Conservation (phyloP, 2,797 vertebrate genomes). For the Pseudocheirus occidentalis region DNA sequence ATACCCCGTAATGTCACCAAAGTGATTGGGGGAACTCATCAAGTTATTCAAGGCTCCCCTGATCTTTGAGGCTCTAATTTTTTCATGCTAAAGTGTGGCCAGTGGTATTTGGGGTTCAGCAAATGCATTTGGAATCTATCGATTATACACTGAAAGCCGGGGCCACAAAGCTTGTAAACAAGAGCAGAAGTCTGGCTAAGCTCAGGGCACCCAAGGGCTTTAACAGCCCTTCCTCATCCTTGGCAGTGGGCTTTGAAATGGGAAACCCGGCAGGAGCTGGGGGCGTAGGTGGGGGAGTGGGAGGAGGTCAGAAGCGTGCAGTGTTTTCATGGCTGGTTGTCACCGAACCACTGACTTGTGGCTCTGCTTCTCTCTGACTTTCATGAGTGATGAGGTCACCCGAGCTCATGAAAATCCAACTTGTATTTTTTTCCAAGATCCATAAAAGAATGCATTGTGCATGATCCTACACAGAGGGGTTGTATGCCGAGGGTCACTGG, state of each 20-base stretch:
- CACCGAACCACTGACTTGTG: conserved; percentile 4
- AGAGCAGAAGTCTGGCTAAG: neutral
- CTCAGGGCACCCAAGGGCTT: neutral
- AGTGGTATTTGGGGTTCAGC: neutral
- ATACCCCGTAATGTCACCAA: neutral
- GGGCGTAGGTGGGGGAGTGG: conserved; percentile 49
- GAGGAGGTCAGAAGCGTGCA: conserved; percentile 57
- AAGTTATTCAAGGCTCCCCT: neutral
- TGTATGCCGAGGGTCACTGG: neutral
- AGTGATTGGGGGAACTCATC: neutral
- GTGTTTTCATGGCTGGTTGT: conserved; percentile 60
- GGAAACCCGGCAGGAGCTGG: neutral
- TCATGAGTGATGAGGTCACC: conserved; percentile 72
- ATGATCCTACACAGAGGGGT: conserved; percentile 49
- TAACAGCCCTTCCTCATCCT: neutral
- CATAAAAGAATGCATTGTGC: conserved; percentile 63
- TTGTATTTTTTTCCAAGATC: conserved; percentile 64
- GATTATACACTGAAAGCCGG: neutral
- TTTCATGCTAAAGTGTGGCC: neutral
- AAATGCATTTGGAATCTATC: neutral
- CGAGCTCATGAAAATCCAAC: conserved; percentile 65
- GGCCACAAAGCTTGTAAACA: conserved; percentile 10
- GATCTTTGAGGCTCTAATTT: neutral
- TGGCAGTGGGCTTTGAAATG: neutral
- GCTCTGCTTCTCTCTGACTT: conserved; percentile 59